phyloP scores from a whole-genome alignment of 2,888 invertebrate genomes.

The Trimorus sp. region DNA sequence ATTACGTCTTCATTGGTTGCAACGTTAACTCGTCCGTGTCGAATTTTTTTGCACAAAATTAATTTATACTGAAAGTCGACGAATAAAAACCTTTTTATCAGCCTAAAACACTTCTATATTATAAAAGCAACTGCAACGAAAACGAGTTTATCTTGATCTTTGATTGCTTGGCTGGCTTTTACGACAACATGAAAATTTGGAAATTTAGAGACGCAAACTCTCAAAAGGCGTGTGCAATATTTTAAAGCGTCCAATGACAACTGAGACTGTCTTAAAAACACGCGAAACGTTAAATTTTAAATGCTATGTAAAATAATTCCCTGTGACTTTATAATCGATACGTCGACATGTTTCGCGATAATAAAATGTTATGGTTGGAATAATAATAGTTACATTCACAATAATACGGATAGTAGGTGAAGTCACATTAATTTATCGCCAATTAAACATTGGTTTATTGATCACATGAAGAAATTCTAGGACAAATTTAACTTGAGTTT shows the following conservation, averaged over 20 bases:
- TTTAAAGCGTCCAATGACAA: slow-evolving; percentile 23
- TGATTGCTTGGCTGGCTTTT: slow-evolving; percentile 21
- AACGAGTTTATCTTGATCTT: slow-evolving; percentile 43
- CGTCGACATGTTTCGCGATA: slow-evolving; percentile 14
- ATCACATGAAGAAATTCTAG: too few relatives aligned
- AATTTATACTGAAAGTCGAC: slow-evolving; percentile 18
- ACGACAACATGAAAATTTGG: slow-evolving; percentile 51
- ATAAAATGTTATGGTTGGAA: slow-evolving; percentile 42
- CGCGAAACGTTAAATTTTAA: slow-evolving; percentile 43
- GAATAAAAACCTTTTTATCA: slow-evolving; percentile 36
- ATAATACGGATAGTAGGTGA: not conserved
- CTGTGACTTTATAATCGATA: slow-evolving; percentile 37
- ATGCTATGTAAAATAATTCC: slow-evolving; percentile 30
- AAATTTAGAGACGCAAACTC: slow-evolving; percentile 36
- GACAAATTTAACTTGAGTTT: too few relatives aligned
- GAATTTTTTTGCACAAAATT: not conserved
- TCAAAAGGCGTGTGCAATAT: slow-evolving; percentile 30
- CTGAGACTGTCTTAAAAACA: slow-evolving; percentile 34
- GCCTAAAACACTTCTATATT: slow-evolving; percentile 29
- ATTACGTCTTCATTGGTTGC: too few relatives aligned
- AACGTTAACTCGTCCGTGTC: too few relatives aligned
- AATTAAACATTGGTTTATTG: slow-evolving; percentile 6
- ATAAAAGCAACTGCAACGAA: slow-evolving; percentile 20
- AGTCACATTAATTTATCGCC: slow-evolving; percentile 40
- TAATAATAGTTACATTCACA: slow-evolving; percentile 18